Percentiles rank a stretch among this genome's conserved stretches.
These are phyloP conservation scores for Oreocharis arfaki DNA, from an alignment of 2,113 vertebrate genomes.

Conservation along the genomic window DNA sequence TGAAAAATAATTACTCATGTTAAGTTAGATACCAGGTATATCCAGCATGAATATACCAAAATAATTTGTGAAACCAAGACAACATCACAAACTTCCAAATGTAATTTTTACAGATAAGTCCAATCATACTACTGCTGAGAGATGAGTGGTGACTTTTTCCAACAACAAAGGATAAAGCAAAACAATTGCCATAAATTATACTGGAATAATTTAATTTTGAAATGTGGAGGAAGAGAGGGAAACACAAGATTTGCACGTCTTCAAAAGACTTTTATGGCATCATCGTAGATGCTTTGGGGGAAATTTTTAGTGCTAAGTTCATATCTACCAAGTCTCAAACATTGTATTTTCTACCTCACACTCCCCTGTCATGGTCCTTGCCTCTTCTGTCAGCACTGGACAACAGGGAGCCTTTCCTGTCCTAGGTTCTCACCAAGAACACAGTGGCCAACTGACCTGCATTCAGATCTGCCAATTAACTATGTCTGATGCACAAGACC, in stretches of 20 bases:
- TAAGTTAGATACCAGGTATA: background rate
- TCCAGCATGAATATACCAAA: background rate
- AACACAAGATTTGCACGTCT: background rate
- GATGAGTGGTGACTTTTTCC: background rate
- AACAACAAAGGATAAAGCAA: background rate
- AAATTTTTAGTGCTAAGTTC: background rate
- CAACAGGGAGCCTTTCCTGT: background rate
- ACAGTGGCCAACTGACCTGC: background rate
- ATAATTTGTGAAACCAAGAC: background rate
- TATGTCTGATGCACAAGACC: background rate
- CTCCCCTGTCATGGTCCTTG: rapidly evolving
- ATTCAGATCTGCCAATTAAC: background rate
- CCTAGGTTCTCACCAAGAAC: background rate
- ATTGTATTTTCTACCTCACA: background rate
- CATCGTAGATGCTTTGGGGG: background rate
- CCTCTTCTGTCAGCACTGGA: background rate
- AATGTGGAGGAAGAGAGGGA: background rate
- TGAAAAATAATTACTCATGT: background rate
- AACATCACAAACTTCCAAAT: background rate
- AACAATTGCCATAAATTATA: background rate
- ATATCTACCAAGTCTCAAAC: background rate
- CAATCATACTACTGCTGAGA: background rate
- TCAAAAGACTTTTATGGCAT: background rate
- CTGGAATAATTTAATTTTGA: background rate
- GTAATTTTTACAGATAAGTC: background rate